Evolutionary conservation across 1,140 invertebrate species (phyloP), one percentile per base, ranked within the genome.

Genomic region (Lineus longissimus): DNA sequence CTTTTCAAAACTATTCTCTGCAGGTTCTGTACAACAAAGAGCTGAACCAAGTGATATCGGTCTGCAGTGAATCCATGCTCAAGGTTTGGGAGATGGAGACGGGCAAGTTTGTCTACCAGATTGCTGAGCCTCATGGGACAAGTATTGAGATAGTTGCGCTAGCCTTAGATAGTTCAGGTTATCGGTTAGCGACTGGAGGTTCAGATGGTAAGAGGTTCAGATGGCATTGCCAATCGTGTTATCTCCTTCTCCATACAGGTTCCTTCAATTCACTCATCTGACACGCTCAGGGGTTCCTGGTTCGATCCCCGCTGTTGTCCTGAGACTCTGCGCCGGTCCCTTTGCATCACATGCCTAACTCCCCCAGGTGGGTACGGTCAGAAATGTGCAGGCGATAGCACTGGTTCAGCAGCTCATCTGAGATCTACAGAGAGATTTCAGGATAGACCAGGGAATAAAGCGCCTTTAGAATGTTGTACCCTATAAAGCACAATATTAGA

Each of bases 61-160:
- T 80, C 7, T 80, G 80, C 65, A 75, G 76, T 25, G 77, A 81
- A 61, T 77, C 78, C 30, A 64, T 75, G 15, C 73, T 81, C 9
- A 80, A 78, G 70, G 75, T 80, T 17, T 81, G 80, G 80, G 76
- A 79, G 59, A 67, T 74, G 40, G 77, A 80, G 41, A 76, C 71
- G 6, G 77, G 80, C 1, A 76, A 77, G 30, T 61, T 75, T 1
- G 73, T 80, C 9, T 78, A 77, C 56, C 69, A 73, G 15, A 76
- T 80, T 11, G 60, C 70, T 9, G 72, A 78, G 43, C 70, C 74
- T 7, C 78, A 80, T 63, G 77, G 75, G 6, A 56, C 65, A 15
- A 73, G 73, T 58, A 66, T 78, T 11, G 77, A 80, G 54, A 70
- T 80, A 2, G 76, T 75, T 0, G 71, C 72, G 25, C 27, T 79